A percentile compares a stretch with the other conserved stretches of the same genome.
Evolutionary conservation across 1,140 invertebrate species (phyloP).

Genomic region (Chironomus striatipennis): DNA sequence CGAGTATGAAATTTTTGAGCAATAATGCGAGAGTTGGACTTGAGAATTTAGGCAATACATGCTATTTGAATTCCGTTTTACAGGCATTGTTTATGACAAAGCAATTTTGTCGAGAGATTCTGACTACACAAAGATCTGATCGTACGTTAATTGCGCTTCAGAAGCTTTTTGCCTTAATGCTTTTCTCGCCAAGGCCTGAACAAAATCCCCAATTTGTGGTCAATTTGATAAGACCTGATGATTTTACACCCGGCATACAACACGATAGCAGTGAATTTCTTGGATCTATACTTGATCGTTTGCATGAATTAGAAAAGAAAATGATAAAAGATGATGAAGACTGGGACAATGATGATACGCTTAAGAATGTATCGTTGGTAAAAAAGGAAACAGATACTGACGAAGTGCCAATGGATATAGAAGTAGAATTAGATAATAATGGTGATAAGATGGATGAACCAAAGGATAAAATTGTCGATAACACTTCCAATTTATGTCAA

Average conservation of each 20-base stretch:
- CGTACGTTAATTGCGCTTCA: slow-evolving; percentile 58
- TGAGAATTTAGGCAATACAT: slow-evolving; percentile 77
- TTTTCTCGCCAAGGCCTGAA: slow-evolving; percentile 53
- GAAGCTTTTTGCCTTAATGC: slow-evolving; percentile 62
- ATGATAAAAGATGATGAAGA: slow-evolving; percentile 8
- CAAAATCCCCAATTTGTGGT: slow-evolving; percentile 62
- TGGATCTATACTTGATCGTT: slow-evolving; percentile 58
- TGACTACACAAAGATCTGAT: slow-evolving; percentile 43
- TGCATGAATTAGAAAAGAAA: slow-evolving; percentile 59
- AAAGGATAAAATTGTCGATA: not conserved
- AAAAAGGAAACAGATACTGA: slow-evolving; percentile 25
- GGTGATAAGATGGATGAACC: not conserved
- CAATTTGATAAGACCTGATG: slow-evolving; percentile 56
- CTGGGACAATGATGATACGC: not conserved
- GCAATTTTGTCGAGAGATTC: slow-evolving; percentile 52
- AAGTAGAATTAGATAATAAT: not conserved
- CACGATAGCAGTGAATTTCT: slow-evolving; percentile 86
- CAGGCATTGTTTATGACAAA: slow-evolving; percentile 74
- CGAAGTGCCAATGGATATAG: not conserved
- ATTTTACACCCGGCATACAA: slow-evolving; percentile 65
- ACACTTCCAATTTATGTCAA: slow-evolving; percentile 28
- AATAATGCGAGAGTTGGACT: slow-evolving; percentile 58
- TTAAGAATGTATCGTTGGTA: not conserved
- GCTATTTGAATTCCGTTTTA: slow-evolving; percentile 79
- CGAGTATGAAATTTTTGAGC: not conserved